phyloP scores from a whole-genome alignment of 2,888 invertebrate species.

The Tipula helvola region DNA sequence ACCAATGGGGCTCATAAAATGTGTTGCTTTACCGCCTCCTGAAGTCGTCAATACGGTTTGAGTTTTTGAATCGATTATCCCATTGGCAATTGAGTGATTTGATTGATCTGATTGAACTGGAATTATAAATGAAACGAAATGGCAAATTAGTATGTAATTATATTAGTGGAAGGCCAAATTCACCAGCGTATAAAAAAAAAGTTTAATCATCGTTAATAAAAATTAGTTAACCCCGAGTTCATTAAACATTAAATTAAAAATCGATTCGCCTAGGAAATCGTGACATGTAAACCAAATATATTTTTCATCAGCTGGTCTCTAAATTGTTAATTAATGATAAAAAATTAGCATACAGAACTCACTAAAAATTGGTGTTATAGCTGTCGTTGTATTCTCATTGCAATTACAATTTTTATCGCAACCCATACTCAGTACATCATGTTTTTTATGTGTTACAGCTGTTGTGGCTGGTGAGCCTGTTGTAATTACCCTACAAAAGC shows the following conservation, averaged over 20 bases:
- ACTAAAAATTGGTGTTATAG: constrained; percentile 12
- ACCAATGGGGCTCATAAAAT: constrained; percentile 59
- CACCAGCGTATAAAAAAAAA: no score
- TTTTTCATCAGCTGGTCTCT: not conserved
- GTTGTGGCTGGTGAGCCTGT: constrained; percentile 26
- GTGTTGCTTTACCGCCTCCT: constrained; percentile 31
- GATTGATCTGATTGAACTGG: constrained; percentile 31
- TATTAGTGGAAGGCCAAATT: no score
- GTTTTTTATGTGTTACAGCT: constrained; percentile 34
- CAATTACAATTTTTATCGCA: constrained; percentile 38
- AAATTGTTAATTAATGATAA: not conserved
- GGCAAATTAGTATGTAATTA: not conserved
- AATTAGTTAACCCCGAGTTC: not conserved
- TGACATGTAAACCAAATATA: not conserved
- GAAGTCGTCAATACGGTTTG: constrained; percentile 34
- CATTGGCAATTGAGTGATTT: constrained; percentile 30
- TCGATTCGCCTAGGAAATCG: not conserved
- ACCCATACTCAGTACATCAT: constrained; percentile 35
- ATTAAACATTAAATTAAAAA: not conserved
- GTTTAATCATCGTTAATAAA: no score
- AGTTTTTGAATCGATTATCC: constrained; percentile 34
- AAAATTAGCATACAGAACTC: constrained; percentile 10
- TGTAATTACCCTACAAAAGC: constrained; percentile 29
- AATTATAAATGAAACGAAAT: not conserved
- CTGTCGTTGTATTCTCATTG: constrained; percentile 11